These are phyloP conservation scores for Folsomia candida DNA, from an alignment of 2,888 invertebrate species.

Conservation along the genomic window DNA sequence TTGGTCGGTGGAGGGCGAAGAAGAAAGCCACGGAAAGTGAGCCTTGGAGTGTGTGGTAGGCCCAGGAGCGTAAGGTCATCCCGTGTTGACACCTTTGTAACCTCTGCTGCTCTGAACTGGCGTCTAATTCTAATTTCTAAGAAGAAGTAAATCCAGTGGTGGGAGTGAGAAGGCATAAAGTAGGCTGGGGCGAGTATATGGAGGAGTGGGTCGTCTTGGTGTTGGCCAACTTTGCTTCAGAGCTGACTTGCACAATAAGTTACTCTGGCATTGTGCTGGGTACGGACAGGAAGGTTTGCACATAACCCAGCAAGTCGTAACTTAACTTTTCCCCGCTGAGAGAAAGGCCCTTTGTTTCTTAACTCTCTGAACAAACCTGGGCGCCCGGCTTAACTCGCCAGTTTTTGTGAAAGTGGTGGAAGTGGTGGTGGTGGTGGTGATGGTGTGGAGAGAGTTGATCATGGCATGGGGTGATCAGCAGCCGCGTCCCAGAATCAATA, in stretches of 20 bases:
- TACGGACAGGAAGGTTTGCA: background rate
- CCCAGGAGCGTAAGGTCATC: background rate
- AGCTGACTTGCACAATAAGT: background rate
- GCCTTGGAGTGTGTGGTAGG: background rate
- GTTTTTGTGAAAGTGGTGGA: background rate
- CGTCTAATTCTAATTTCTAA: background rate
- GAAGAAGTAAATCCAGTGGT: background rate
- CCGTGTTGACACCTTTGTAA: background rate
- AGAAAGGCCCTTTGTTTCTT: constrained; percentile 7
- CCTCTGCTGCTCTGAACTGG: background rate
- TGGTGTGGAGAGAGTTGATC: too few species aligned
- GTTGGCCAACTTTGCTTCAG: background rate
- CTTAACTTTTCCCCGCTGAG: constrained; percentile 1
- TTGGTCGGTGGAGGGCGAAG: background rate
- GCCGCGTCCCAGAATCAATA: too few species aligned
- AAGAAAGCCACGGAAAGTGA: too few species aligned
- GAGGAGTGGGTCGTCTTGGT: background rate
- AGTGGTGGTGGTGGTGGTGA: background rate
- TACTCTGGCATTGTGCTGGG: background rate
- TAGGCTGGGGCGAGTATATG: too few species aligned
- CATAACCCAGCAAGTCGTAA: background rate
- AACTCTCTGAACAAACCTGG: background rate
- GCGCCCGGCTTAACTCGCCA: background rate
- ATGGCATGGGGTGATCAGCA: too few species aligned
- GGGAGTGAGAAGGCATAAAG: background rate